Evolutionary conservation across 2,797 vertebrate species (phyloP), one percentile per base, ranked within the genome.

Genomic region (Notoglanidium macrostoma): DNA sequence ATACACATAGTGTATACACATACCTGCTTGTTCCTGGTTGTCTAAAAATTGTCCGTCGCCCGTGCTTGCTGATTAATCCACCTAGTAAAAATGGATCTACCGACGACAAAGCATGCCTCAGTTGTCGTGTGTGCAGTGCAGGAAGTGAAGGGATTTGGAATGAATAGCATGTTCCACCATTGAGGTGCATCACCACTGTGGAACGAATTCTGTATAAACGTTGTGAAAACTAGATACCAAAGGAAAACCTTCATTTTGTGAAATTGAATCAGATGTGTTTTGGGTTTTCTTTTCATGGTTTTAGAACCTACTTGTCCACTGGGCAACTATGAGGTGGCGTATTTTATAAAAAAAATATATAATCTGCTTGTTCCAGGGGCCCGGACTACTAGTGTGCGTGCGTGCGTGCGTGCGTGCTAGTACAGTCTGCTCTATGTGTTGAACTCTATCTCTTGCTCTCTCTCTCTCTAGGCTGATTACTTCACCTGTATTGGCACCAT

Each of bases 401-500:
- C 8, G 35, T 59, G 85, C 35, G 74, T 15, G 7, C 8, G 23
- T 51, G 4, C 23, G 32, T 59, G 26, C 57, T 79, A 2, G 9
- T 79, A 51, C 54, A 59, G 54, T 78, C 26, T 80, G 44, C 57
- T 59, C 17, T 26, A 2, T 61, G 11, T 61, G 57, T 23, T 63
- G 32, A 44, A 44, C 21, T 44, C 11, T 51, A 46, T 49, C 44
- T n/a, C 63, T 79, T 12, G 32, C 11, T 6, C 78, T 88, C 15
- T 92, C 29, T 85, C 12, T 68, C 87, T 87, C 83, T 92, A 99
- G 98, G 97, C 97, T 0, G 98, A 99, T 94, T 99, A 99, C 94
- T 99, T 95, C 90, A 97, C 96, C 90, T 97, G 96, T 85, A 95
- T 97, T 77, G 98, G 95, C 1, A 98, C 97, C 0, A 95, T 99